These are phyloP conservation scores for Lycia hirtaria DNA, from an alignment of 2,888 invertebrate species.

Conservation along the genomic window DNA sequence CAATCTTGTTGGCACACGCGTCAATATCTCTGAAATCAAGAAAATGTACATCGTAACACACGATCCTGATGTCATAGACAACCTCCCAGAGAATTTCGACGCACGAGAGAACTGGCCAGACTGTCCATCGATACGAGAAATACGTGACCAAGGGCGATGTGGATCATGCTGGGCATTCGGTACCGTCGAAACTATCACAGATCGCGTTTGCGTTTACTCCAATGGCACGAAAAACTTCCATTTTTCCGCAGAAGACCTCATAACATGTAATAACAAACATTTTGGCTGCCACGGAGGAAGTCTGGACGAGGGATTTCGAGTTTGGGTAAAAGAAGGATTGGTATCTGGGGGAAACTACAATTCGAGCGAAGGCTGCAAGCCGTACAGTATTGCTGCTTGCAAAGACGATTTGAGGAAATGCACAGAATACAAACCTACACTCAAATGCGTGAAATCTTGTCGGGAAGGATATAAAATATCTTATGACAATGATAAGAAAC, in stretches of 20 bases:
- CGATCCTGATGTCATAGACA: constrained; percentile 4
- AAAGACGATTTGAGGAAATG: constrained; percentile 1
- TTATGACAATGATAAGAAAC: constrained; percentile 86
- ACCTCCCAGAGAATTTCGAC: constrained; percentile 91
- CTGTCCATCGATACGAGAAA: constrained; percentile 90
- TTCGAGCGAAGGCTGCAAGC: constrained; percentile 88
- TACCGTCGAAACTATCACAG: constrained; percentile 92
- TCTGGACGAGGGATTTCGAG: too few relatives aligned
- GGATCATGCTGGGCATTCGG: constrained; percentile 95
- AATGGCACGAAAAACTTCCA: constrained; percentile 85
- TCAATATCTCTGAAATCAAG: background rate
- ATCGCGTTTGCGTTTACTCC: constrained; percentile 90
- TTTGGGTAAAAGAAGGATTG: constrained; percentile 74
- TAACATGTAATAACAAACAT: background rate
- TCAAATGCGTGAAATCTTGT: constrained; percentile 19
- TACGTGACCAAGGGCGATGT: constrained; percentile 92
- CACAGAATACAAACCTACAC: constrained; percentile 8
- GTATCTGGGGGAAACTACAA: constrained; percentile 88
- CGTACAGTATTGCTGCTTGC: constrained; percentile 87
- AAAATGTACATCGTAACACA: background rate
- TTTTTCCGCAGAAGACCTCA: constrained; percentile 80
- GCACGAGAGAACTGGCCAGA: constrained; percentile 90
- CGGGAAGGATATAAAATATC: constrained; percentile 56
- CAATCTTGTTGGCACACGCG: constrained; percentile 6
- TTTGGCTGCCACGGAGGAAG: too few relatives aligned